Evolutionary conservation across 2,888 invertebrate species (phyloP), one percentile per base, ranked within the genome.

Genomic region (Odontomyia ornata): DNA sequence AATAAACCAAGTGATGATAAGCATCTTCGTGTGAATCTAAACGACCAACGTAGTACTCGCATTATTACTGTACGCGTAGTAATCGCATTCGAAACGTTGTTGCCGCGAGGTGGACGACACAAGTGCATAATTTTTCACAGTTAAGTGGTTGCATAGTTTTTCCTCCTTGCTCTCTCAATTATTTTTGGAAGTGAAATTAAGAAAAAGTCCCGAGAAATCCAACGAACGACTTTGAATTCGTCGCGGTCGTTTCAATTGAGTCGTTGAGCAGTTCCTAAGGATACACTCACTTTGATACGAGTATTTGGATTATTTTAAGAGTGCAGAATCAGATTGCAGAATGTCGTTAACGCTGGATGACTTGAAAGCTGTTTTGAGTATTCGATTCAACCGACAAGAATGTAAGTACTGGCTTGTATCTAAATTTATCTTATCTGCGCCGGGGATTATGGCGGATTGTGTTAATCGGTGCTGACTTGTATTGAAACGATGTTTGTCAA

Each of bases 371-470:
- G 75, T 79, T 69, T 46, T 80, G 13, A 79, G 64, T 46, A 79
- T 79, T 13, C 77, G 77, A 72, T 79, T 80, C 27, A 80, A 75
- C 56, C 73, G 69, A 71, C 78, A 80, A 36, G 80, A 80, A 72
- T 65, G 80, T 80, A 79, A 80, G 80, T 80, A 23, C 13, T 36
- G n/a, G 1, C 5, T 71, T 25, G 52, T n/a, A 4, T 52, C 52
- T 18, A 52, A n/a, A 52, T 52, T 18, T 52, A 36, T 36, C 36
- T 36, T 36, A 36, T 36, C 36, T n/a, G 36, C 36, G 36, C 36
- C 36, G 36, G 9, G 36, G 3, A 36, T 5, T 36, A 36, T 5
- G 9, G 36, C 36, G 36, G 36, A 36, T 36, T 36, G 3, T 36
- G 9, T 36, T 36, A 36, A 36, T 36, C 36, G 36, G 36, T 5